Conservation (phyloP, 2,797 vertebrate genomes). For the Iguana delicatissima region DNA sequence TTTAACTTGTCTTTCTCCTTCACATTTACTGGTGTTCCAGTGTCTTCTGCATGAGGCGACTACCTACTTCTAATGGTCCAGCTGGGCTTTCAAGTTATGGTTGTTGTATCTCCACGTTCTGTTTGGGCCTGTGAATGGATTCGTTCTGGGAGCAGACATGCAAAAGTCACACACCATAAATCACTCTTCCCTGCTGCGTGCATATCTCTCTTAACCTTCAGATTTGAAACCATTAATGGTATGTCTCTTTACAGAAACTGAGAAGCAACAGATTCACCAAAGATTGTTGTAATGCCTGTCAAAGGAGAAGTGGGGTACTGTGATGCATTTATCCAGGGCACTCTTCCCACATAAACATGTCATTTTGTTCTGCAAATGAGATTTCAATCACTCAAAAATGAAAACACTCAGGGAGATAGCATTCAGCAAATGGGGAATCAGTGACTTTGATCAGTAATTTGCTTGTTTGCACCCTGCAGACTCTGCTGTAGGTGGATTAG, state of each 20-base stretch:
- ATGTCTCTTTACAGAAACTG: not conserved
- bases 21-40: not conserved
- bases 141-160: not conserved
- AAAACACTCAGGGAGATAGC: not conserved
- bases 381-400: slow-evolving; percentile 4
- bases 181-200: not conserved
- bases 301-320: not conserved
- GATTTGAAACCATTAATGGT: not conserved
- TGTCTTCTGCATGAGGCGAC: not conserved
- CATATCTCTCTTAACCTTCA: not conserved
- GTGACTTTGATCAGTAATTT: not conserved
- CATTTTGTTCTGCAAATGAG: slow-evolving; percentile 28
- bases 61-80: not conserved
- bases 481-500: slow-evolving; percentile 3
- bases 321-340: not conserved
- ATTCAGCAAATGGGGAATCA: not conserved
- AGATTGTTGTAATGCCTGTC: not conserved
- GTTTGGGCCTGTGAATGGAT: not conserved
- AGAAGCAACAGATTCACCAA: not conserved
- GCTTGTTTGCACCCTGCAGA: not conserved
- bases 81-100: fast-evolving
- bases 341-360: not conserved
- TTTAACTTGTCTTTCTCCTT: not conserved
- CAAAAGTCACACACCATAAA: not conserved
- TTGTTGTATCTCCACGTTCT: not conserved